Conservation (phyloP, 2,888 invertebrate species). For the Strigamia transsilvanica region DNA sequence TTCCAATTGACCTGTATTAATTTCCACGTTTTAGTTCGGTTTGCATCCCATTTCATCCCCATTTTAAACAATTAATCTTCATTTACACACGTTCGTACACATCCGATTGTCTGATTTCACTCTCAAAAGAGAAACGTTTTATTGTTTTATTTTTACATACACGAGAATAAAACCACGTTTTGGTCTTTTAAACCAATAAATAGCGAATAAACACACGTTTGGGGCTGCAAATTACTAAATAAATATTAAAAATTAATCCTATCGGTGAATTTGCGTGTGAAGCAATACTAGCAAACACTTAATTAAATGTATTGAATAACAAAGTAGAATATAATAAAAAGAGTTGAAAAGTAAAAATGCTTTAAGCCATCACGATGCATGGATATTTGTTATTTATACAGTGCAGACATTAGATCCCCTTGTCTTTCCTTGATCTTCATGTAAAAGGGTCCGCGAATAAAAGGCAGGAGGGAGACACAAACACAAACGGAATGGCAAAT, state of each 20-base stretch:
- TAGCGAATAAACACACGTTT: no score
- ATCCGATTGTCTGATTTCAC: neutral
- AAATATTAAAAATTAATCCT: no score
- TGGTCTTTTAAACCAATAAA: no score
- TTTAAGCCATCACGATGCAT: neutral
- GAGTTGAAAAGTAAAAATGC: neutral
- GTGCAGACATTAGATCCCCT: conserved; percentile 27
- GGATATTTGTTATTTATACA: conserved; percentile 46
- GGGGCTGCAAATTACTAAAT: no score
- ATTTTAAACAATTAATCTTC: conserved; percentile 29
- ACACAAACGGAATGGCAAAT: conserved; percentile 49
- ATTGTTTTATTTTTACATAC: no score
- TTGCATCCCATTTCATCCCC: conserved; percentile 4
- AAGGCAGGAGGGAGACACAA: conserved; percentile 39
- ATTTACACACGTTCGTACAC: conserved; percentile 17
- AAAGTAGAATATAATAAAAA: no score
- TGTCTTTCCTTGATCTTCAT: conserved; percentile 45
- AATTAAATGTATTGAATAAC: no score
- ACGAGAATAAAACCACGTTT: no score
- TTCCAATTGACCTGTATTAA: conserved; percentile 45
- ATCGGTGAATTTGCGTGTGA: no score
- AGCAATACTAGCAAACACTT: no score
- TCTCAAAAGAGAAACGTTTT: no score
- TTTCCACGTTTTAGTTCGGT: conserved; percentile 31
- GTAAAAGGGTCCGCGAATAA: conserved; percentile 43